Evolutionary conservation across 92 coral and sea anemone species (phyloP), one percentile per base, ranked within the genome.

Genomic region (Umimayanthus kanabou): DNA sequence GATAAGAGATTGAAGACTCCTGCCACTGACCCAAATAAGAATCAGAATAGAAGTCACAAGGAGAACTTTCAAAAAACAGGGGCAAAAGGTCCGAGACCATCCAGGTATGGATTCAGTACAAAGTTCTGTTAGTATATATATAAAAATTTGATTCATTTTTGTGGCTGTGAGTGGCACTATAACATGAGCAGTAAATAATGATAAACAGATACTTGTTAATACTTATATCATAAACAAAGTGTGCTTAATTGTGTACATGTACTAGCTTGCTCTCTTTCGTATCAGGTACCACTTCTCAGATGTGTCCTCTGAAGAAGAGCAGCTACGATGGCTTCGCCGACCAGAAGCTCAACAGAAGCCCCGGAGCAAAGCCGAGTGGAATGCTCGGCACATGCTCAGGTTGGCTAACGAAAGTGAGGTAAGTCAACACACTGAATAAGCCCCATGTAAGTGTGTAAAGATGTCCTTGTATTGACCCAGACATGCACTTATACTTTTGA

Each of bases 351-450:
- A 76, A 18, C 65, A 37, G 47, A 66, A 85, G 25, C 9, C 88
- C 8, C 93, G 80, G 80, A 50, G 93, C 23, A 89, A 86, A 69
- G 76, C 23, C 20, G 92, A 89, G 58, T 95, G 98, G 98, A 93
- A 93, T 85, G 91, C 95, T 9, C 91, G 93, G 22, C 98, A 93
- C 69, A 90, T 95, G 91, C 57, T 87, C 11, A 77, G 77, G 40
- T 88, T 95, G 55, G 39, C 89, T 61, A 58, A 49, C 20, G 91
- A 90, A 22, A 80, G 76, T 50, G 57, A 94, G 92, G 97, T 92
- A 64, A 71, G 92, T 23, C 0, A 10, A 7, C 39, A n/a, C 3
- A 23, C 55, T 23, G 50, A 47, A 47, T 47, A 47, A 47, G 9
- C 6, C 0, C 50, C 10, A 47, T 47, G 50, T 11, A 47, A 11